A percentile compares a stretch with the other conserved stretches of the same genome.
Evolutionary conservation across 2,113 vertebrate genomes (phyloP).

Genomic region (Montifringilla adamsi): DNA sequence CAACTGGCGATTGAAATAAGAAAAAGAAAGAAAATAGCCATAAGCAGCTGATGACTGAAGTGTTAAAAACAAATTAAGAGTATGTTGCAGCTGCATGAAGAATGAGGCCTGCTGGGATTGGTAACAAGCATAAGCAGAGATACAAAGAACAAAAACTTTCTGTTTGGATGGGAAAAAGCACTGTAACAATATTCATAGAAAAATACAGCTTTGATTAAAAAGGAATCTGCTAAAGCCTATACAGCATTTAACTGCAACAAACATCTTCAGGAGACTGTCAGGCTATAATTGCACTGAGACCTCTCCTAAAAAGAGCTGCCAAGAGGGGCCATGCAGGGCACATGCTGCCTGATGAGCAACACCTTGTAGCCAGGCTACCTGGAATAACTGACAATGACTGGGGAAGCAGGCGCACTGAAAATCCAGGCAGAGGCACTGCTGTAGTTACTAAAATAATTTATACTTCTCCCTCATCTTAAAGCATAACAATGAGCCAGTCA

Average conservation of each 20-base stretch:
- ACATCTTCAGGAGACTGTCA: background rate
- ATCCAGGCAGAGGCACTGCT: background rate
- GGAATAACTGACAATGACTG: background rate
- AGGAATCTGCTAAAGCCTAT: background rate
- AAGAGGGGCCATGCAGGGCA: background rate
- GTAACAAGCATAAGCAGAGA: background rate
- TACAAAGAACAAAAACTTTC: background rate
- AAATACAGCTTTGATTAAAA: background rate
- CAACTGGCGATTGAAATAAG: fast-evolving
- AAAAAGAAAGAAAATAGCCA: background rate
- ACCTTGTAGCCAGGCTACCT: background rate
- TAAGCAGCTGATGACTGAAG: background rate
- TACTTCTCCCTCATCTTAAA: background rate
- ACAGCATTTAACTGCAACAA: background rate
- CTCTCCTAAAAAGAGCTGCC: background rate
- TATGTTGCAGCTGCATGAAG: background rate
- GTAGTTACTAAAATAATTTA: background rate
- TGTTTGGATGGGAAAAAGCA: background rate
- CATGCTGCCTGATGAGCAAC: background rate
- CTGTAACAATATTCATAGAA: background rate
- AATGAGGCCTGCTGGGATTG: background rate
- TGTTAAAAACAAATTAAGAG: background rate
- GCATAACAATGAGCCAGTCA: background rate
- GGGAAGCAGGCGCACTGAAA: background rate
- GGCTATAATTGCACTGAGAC: background rate